These are phyloP conservation scores for Phrynocephalus versicolor DNA, from an alignment of 2,113 vertebrate genomes.

Conservation along the genomic window DNA sequence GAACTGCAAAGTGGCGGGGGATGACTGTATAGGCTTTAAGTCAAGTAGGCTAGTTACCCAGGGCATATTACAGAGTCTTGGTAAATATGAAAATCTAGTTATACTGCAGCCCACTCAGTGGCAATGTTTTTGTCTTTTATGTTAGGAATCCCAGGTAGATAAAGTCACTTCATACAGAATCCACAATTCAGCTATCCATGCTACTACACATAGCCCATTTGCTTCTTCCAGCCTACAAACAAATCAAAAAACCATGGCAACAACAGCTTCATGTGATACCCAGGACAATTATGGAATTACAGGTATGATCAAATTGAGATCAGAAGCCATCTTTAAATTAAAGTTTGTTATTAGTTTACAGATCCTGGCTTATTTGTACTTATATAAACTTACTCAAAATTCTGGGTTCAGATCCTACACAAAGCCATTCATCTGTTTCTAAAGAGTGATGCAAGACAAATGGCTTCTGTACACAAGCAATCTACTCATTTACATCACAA, in stretches of 20 bases:
- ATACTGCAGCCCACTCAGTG: background rate
- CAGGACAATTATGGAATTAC: background rate
- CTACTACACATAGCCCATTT: background rate
- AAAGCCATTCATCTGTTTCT: background rate
- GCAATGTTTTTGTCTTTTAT: background rate
- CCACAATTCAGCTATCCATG: background rate
- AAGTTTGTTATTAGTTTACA: background rate
- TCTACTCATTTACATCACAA: background rate
- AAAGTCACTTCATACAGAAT: background rate
- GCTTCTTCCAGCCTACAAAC: background rate
- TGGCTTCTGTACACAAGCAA: background rate
- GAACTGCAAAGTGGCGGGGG: no score
- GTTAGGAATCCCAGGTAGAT: background rate
- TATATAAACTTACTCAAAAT: background rate
- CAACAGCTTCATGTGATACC: background rate
- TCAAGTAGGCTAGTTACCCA: background rate
- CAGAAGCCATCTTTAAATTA: background rate
- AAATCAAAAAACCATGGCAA: background rate
- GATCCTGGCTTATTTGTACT: background rate
- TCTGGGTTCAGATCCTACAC: background rate
- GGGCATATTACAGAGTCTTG: background rate
- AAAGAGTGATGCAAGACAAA: background rate
- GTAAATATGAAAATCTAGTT: no score
- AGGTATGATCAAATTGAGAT: background rate
- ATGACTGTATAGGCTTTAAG: background rate